These are phyloP conservation scores for Erythrolamprus reginae DNA, from an alignment of 2,113 vertebrate species.

Conservation along the genomic window DNA sequence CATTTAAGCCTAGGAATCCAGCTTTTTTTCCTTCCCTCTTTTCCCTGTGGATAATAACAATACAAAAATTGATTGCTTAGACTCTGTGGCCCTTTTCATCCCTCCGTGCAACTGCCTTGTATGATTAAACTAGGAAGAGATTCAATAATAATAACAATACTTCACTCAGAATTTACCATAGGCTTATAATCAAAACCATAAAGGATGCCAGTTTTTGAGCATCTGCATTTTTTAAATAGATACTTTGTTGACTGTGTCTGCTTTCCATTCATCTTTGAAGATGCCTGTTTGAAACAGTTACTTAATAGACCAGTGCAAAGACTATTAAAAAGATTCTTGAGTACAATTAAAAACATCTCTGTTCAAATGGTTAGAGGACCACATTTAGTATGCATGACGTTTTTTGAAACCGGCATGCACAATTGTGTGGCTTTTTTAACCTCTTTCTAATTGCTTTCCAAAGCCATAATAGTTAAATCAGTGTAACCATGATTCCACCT, in stretches of 20 bases:
- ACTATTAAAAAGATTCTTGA: neutral
- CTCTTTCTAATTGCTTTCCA: neutral
- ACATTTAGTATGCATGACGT: neutral
- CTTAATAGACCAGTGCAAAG: neutral
- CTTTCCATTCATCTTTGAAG: neutral
- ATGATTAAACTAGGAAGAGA: neutral
- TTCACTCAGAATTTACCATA: neutral
- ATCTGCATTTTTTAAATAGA: neutral
- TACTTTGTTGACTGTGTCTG: slow-evolving; percentile 15
- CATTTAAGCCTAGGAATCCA: slow-evolving; percentile 36
- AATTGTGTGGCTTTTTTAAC: neutral
- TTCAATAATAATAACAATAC: neutral
- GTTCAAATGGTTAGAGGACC: neutral
- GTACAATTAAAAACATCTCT: neutral
- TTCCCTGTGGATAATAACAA: neutral
- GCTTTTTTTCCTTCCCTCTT: slow-evolving; percentile 12
- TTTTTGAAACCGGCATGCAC: neutral
- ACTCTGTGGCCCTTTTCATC: neutral
- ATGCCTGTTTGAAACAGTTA: slow-evolving; percentile 6
- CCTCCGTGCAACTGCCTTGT: neutral
- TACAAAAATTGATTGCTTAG: neutral
- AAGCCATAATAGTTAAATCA: neutral
- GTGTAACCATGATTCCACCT: neutral
- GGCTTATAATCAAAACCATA: neutral
- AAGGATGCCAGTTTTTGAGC: neutral